Evolutionary conservation across 1,140 invertebrate genomes (phyloP).

Genomic region (Drosophila ambigua): DNA sequence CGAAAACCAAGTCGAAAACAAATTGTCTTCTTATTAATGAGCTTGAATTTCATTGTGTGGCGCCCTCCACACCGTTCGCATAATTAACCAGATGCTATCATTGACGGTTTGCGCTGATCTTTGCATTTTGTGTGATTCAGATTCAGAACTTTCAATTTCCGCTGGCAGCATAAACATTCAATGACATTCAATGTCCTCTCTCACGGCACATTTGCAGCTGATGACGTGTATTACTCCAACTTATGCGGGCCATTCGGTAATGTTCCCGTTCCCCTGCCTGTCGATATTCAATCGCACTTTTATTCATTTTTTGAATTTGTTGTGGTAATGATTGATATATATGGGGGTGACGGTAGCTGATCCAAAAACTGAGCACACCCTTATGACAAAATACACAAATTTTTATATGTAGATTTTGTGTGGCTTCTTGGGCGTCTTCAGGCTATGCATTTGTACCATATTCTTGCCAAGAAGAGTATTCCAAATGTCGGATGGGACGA

Average conservation of each 20-base stretch:
- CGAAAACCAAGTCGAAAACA: slow-evolving; percentile 35
- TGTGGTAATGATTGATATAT: slow-evolving; percentile 51
- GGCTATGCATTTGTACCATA: too few species aligned
- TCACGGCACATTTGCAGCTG: slow-evolving; percentile 49
- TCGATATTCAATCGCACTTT: slow-evolving; percentile 35
- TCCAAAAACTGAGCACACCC: slow-evolving; percentile 4
- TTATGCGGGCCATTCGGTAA: slow-evolving; percentile 52
- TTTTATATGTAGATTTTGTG: too few species aligned
- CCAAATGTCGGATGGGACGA: too few species aligned
- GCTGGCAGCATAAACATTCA: slow-evolving; percentile 66
- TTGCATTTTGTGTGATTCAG: slow-evolving; percentile 30
- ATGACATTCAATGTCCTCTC: slow-evolving; percentile 35
- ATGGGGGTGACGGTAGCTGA: slow-evolving; percentile 49
- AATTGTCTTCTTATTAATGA: slow-evolving; percentile 44
- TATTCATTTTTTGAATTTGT: slow-evolving; percentile 18
- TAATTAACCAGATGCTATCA: slow-evolving; percentile 43
- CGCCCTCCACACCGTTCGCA: slow-evolving; percentile 18
- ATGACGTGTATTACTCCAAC: slow-evolving; percentile 40
- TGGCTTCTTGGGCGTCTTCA: too few species aligned
- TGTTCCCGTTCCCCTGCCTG: slow-evolving; percentile 27
- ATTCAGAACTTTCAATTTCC: slow-evolving; percentile 41
- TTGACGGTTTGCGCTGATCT: slow-evolving; percentile 16
- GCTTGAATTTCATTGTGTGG: slow-evolving; percentile 11
- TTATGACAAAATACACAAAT: slow-evolving; percentile 2
- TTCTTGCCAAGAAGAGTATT: too few species aligned